Percentiles rank a stretch among this genome's conserved stretches.
phyloP scores from a whole-genome alignment of 2,797 vertebrate genomes.

The Petrocephalus sullivani region DNA sequence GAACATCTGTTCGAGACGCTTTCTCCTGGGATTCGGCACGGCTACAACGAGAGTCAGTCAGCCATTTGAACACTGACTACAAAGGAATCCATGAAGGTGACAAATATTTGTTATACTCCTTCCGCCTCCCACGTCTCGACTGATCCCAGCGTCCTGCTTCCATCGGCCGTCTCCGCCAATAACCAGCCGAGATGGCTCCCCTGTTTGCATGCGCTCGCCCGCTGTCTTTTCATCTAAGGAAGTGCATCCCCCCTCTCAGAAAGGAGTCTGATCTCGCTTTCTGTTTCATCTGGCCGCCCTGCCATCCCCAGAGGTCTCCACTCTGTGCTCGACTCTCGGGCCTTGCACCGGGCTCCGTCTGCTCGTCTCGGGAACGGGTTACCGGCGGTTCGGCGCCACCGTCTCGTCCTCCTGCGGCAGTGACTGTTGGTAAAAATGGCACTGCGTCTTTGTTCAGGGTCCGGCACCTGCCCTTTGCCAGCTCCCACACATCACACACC shows the following conservation, averaged over 20 bases:
- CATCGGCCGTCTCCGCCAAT: constrained; percentile 34
- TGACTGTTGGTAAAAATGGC: constrained; percentile 65
- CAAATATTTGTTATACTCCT: constrained; percentile 39
- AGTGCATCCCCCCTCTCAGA: constrained; percentile 50
- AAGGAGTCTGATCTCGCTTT: constrained; percentile 61
- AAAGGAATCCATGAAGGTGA: constrained; percentile 30
- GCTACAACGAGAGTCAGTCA: constrained; percentile 27
- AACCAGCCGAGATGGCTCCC: constrained; percentile 26
- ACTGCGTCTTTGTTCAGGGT: constrained; percentile 57
- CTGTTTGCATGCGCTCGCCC: constrained; percentile 40
- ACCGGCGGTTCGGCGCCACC: constrained; percentile 58
- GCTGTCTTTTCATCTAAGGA: constrained; percentile 59
- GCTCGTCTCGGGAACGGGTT: constrained; percentile 53
- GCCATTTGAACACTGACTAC: constrained; percentile 40
- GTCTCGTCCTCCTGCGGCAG: constrained; percentile 53
- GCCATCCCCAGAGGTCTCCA: constrained; percentile 49
- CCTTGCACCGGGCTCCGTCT: constrained; percentile 59
- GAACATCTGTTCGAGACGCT: constrained; percentile 17
- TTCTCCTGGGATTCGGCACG: constrained; percentile 7
- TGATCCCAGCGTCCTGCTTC: constrained; percentile 43
- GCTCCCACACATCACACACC: constrained; percentile 48
- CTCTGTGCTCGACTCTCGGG: constrained; percentile 46
- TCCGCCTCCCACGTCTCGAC: constrained; percentile 25
- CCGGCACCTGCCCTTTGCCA: constrained; percentile 47
- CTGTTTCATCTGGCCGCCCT: constrained; percentile 62